phyloP scores from a whole-genome alignment of 2,797 vertebrate genomes.

The Chelonia mydas region DNA sequence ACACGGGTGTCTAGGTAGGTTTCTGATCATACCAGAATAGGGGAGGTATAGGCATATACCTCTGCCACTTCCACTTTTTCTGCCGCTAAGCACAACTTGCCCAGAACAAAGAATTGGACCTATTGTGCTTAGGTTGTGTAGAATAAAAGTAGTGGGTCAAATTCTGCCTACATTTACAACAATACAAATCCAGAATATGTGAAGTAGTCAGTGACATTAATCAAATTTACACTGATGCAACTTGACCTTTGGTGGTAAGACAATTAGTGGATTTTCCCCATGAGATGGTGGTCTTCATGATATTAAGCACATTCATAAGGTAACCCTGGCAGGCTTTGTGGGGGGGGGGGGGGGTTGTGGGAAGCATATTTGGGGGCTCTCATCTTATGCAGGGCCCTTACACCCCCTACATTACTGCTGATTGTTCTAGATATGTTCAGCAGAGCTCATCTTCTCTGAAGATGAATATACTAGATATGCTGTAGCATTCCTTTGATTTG shows the following conservation, averaged over 20 bases:
- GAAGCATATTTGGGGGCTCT: background rate
- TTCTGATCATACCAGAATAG: accelerated
- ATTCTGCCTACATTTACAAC: background rate
- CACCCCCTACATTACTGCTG: background rate
- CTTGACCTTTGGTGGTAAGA: accelerated
- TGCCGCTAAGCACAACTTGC: background rate
- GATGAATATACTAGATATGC: slow-evolving; percentile 39
- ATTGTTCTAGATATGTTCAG: slow-evolving; percentile 26
- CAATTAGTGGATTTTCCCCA: background rate
- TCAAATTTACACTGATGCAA: background rate
- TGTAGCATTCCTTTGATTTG: slow-evolving; percentile 61
- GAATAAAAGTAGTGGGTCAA: background rate
- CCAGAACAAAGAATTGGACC: background rate
- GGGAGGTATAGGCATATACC: background rate
- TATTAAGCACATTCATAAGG: slow-evolving; percentile 7
- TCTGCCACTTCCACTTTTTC: background rate
- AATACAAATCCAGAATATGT: background rate
- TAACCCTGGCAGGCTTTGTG: background rate
- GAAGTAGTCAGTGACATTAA: background rate
- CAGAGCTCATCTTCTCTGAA: slow-evolving; percentile 55
- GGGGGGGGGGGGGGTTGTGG: background rate
- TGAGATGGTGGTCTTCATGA: background rate
- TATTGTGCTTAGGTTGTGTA: background rate
- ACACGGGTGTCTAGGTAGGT: background rate
- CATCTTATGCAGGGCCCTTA: background rate